A percentile compares a stretch with the other conserved stretches of the same genome.
phyloP scores from a whole-genome alignment of 2,113 vertebrate species.

The Brienomyrus brachyistius region DNA sequence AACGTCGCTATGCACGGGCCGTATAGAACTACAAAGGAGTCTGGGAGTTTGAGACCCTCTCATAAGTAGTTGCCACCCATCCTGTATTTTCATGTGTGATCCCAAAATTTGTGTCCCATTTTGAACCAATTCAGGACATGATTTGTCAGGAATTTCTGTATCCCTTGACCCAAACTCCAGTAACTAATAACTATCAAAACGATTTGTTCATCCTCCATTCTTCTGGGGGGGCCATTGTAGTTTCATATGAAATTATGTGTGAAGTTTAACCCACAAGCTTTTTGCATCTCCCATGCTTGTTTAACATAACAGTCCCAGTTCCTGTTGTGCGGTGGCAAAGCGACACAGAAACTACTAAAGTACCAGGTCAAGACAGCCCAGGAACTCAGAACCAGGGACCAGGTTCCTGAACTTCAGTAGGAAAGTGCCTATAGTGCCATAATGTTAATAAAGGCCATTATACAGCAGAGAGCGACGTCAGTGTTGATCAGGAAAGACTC shows the following conservation, averaged over 20 bases:
- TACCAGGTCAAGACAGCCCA: not conserved
- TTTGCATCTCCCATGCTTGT: not conserved
- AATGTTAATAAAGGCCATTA: not conserved
- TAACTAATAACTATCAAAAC: not conserved
- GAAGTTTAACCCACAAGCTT: not conserved
- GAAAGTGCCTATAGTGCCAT: not conserved
- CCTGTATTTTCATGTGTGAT: not conserved
- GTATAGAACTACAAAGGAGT: too few species aligned
- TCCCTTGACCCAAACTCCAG: not conserved
- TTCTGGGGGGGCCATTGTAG: too few species aligned
- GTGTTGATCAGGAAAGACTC: not conserved
- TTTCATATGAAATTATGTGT: too few species aligned
- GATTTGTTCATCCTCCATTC: not conserved
- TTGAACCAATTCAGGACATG: not conserved
- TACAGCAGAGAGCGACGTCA: not conserved
- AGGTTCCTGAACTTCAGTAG: not conserved
- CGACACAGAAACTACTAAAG: not conserved
- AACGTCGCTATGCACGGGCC: too few species aligned
- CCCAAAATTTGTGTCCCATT: not conserved
- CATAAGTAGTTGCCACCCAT: not conserved
- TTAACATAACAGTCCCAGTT: not conserved
- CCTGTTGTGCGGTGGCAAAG: not conserved
- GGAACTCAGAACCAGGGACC: not conserved
- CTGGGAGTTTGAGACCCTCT: not conserved
- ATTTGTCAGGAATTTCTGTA: not conserved